Base-by-base conservation (phyloP, 2,797 vertebrate genomes). In the Siniperca scherzeri region DNA sequence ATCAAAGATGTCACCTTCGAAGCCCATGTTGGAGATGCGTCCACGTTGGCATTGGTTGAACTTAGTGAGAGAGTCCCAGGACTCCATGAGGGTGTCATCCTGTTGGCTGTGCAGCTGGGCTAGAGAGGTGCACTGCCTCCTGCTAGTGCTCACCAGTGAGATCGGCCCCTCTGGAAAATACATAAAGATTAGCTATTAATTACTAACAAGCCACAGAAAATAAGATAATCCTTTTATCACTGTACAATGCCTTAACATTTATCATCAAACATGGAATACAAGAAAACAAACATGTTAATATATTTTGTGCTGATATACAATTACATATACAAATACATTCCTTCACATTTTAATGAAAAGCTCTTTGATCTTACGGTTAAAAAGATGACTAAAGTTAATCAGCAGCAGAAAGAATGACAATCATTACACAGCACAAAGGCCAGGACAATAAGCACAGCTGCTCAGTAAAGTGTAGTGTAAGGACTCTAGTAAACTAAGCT, bases 31-130 rank as follows among this genome's bases (percentile, higher is more conserved):
- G 40, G 97, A 97, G 93, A 99, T 97, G 76, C 98, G 97, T 2
- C 98, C 98, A 0, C 97, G 96, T 78, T 99, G 98, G 81, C 96
- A 97, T 65, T 96, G 97, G 93, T 99, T 97, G 42, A 99, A 99
- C 92, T 97, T 97, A 0, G 94, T 95, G 81, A 98, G 96, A 4
- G 97, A 99, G 84, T 97, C 96, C 97, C 98, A 99, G 0, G 98
- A 99, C 87, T 98, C 97, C 77, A 95, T 97, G 60, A 98, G 95
- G 4, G 88, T 94, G 90, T 97, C 92, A 0, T 99, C 98, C 81
- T 96, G 96, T 57, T 97, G 96, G 13, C 83, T 96, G 77, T 75
- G 94, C 91, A 96, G 91, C 87, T 86, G 91, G 5, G 88, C 71
- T 78, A 92, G 87, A 0, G 93, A 85, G 0, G 85, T 78, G 11